Percentiles rank a stretch among this genome's conserved stretches.
These are phyloP conservation scores for Bicyclus anynana DNA, from an alignment of 1,140 invertebrate species.

Conservation along the genomic window DNA sequence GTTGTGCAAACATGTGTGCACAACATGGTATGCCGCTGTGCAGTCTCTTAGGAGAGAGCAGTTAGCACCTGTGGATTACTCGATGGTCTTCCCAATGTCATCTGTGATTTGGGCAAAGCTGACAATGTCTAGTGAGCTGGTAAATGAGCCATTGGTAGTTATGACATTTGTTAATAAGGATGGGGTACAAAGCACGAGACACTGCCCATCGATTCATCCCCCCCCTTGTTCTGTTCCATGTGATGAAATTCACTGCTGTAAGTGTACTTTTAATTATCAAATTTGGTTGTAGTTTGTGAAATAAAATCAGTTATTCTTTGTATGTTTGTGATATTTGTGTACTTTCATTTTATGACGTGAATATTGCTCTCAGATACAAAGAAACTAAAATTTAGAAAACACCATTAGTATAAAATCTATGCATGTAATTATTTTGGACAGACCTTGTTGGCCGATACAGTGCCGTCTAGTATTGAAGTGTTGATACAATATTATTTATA, in stretches of 20 bases:
- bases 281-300: too few relatives aligned
- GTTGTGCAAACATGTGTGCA: slow-evolving; percentile 55
- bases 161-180: slow-evolving; percentile 54
- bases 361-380: too few relatives aligned
- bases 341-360: too few relatives aligned
- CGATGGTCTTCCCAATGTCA: slow-evolving; percentile 33
- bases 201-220: slow-evolving; percentile 44
- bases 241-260: slow-evolving; percentile 57
- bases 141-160: slow-evolving; percentile 53
- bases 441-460: too few relatives aligned
- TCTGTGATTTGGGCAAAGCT: slow-evolving; percentile 23
- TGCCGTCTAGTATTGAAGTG: too few relatives aligned
- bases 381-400: too few relatives aligned
- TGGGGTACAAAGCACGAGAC: slow-evolving; percentile 29
- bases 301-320: too few relatives aligned
- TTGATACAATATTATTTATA: too few relatives aligned
- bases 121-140: slow-evolving; percentile 42
- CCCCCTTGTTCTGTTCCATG: slow-evolving; percentile 46
- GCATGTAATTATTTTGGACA: too few relatives aligned
- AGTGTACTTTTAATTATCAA: slow-evolving; percentile 31
- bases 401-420: too few relatives aligned
- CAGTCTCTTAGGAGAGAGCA: slow-evolving; percentile 49
- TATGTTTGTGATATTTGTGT: too few relatives aligned
- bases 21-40: slow-evolving; percentile 59
- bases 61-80: slow-evolving; percentile 49